phyloP scores from a whole-genome alignment of 2,113 vertebrate genomes.

The Tapirus terrestris region DNA sequence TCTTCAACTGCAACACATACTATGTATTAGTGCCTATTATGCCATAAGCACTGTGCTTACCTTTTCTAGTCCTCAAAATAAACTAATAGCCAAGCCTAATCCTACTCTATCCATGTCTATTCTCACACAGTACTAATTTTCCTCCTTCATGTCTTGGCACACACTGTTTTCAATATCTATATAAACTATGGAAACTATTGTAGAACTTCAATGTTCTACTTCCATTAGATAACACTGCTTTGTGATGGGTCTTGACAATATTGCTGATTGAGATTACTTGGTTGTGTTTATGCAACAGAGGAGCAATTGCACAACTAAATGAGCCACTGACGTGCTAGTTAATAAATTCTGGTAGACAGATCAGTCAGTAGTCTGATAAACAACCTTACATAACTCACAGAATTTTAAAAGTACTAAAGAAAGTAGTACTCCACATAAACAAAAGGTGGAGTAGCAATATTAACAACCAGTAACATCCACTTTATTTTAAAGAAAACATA shows the following conservation, averaged over 20 bases:
- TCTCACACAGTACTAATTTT: not conserved
- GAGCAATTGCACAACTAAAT: not conserved
- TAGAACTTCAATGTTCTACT: not conserved
- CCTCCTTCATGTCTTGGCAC: not conserved
- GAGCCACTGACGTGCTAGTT: not conserved
- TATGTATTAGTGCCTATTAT: not conserved
- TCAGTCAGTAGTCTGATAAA: not conserved
- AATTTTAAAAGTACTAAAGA: slow-evolving; percentile 4
- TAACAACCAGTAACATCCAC: not conserved
- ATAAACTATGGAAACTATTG: not conserved
- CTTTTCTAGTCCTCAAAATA: not conserved
- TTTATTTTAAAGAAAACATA: slow-evolving; percentile 37
- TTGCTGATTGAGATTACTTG: not conserved
- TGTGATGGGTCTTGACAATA: not conserved
- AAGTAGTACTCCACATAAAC: not conserved
- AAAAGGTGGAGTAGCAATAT: not conserved
- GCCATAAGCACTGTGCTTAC: not conserved
- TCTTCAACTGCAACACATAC: not conserved
- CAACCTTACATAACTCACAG: not conserved
- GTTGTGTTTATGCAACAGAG: not conserved
- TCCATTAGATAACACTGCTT: not conserved
- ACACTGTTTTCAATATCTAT: not conserved
- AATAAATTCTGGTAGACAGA: not conserved
- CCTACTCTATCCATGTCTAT: not conserved
- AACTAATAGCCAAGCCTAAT: not conserved